Percentiles rank a stretch among this genome's conserved stretches.
Evolutionary conservation across 2,888 invertebrate genomes (phyloP).

Genomic region (Beris morrisii): DNA sequence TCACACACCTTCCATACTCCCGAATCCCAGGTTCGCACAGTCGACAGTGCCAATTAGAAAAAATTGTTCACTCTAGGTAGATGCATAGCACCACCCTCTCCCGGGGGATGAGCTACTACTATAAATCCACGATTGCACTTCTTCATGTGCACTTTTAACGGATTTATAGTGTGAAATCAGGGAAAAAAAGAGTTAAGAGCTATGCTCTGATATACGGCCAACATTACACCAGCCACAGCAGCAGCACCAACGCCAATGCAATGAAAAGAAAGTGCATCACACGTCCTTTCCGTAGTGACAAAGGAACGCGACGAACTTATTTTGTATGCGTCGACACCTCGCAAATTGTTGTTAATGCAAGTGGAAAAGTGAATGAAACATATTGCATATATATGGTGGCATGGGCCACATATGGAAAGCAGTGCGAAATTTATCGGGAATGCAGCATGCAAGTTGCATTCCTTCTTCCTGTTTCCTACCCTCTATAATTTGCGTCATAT

Average conservation of each 20-base stretch:
- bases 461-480: background rate
- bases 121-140: constrained; percentile 4
- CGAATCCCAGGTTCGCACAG: background rate
- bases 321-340: constrained; percentile 39
- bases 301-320: constrained; percentile 32
- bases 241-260: background rate
- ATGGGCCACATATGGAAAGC: background rate
- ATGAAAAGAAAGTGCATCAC: constrained; percentile 8
- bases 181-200: too few species aligned
- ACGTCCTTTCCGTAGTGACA: constrained; percentile 2
- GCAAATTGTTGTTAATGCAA: constrained; percentile 38
- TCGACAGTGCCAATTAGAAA: constrained; percentile 27
- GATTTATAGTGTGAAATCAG: background rate
- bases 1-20: background rate
- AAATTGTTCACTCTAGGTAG: background rate
- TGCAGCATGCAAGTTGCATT: background rate
- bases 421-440: background rate
- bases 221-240: background rate
- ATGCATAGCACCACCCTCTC: background rate
- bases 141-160: background rate
- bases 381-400: constrained; percentile 1
- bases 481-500: background rate
- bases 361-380: constrained; percentile 35
- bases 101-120: background rate
- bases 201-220: too few species aligned